Evolutionary conservation across 37 sponge, comb jelly and placozoan genomes (phyloP).

Genomic region (Ephydatia muelleri): DNA sequence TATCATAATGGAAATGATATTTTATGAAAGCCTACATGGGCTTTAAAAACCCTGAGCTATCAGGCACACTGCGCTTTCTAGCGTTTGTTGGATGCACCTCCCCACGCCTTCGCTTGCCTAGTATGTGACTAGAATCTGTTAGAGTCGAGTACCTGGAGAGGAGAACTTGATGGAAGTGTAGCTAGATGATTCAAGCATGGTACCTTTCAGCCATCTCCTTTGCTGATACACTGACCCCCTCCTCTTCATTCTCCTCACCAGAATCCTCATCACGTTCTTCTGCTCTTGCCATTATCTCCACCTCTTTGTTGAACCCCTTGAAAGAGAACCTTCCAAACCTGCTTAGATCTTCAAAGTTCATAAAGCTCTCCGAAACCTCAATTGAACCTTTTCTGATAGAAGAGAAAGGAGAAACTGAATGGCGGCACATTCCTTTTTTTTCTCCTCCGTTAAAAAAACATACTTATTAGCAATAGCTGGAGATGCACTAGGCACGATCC

Average conservation of each 20-base stretch:
- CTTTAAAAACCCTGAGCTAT: background rate
- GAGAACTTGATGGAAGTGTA: too few species aligned
- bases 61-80: background rate
- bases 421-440: too few species aligned
- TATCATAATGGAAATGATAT: background rate
- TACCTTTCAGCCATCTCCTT: conserved; percentile 64
- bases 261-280: background rate
- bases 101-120: conserved; percentile 25
- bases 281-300: conserved; percentile 53
- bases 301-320: conserved; percentile 74
- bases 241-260: conserved; percentile 44
- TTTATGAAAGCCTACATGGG: background rate
- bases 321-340: conserved; percentile 72
- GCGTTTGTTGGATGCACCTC: background rate
- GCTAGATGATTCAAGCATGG: background rate
- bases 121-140: background rate
- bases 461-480: background rate
- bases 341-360: conserved; percentile 53
- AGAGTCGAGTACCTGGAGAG: background rate
- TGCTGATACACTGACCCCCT: conserved; percentile 53
- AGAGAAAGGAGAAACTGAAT: too few species aligned
- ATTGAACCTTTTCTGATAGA: conserved; percentile 1
- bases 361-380: conserved; percentile 42
- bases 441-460: too few species aligned
- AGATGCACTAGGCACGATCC: conserved; percentile 57